A percentile compares a stretch with the other conserved stretches of the same genome.
These are phyloP conservation scores for Machimus rusticus DNA, from an alignment of 2,888 invertebrate genomes.

Conservation along the genomic window DNA sequence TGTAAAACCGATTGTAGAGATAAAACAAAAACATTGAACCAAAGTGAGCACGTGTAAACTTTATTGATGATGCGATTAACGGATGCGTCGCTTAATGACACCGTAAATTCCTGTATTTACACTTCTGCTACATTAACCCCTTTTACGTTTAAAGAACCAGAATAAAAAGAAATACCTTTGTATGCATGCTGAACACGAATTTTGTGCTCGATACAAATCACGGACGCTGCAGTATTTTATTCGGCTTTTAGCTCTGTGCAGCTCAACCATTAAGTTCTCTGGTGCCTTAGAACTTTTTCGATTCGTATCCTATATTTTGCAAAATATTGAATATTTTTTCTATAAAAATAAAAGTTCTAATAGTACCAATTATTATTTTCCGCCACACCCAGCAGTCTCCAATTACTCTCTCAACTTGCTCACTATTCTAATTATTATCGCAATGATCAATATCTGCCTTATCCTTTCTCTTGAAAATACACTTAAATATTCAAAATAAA, in stretches of 20 bases:
- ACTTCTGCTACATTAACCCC: background rate
- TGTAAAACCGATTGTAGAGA: no score
- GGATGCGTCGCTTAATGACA: no score
- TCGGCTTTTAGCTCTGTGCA: background rate
- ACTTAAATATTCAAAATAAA: background rate
- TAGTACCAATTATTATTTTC: background rate
- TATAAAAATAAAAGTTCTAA: background rate
- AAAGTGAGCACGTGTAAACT: no score
- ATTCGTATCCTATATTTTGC: background rate
- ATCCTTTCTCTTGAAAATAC: background rate
- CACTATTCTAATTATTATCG: background rate
- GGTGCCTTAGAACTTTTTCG: background rate
- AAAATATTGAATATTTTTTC: background rate
- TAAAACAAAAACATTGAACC: no score
- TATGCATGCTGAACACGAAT: constrained; percentile 10
- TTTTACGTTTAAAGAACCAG: background rate
- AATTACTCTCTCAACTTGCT: background rate
- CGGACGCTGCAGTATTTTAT: background rate
- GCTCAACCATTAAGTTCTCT: background rate
- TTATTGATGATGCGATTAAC: no score
- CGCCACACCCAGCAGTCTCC: background rate
- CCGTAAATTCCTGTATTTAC: background rate
- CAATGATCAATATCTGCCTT: background rate
- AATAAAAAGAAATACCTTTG: background rate
- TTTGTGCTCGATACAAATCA: constrained; percentile 8